Evolutionary conservation across 2,888 invertebrate species (phyloP), one percentile per base, ranked within the genome.

Genomic region (Cerastoderma edule): DNA sequence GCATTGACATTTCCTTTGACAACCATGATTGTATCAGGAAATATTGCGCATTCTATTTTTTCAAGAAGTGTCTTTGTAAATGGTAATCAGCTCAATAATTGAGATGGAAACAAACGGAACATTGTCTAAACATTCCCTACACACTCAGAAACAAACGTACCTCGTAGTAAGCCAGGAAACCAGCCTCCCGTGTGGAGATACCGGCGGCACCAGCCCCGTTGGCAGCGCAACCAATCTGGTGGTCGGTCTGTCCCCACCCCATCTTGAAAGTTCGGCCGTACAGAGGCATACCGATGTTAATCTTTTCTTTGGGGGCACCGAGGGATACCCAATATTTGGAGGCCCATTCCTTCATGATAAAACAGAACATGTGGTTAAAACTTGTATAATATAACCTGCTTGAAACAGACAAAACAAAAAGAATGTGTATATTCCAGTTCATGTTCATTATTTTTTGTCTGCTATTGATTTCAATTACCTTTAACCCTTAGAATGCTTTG

Each of bases 271-370:
- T 96, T 75, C 98, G 95, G 67, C 98, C 98, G 93, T 98, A 98
- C 16, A 98, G 97, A 19, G 97, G 97, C 96, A 98, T 97, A 60
- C 98, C 98, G 68, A 98, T 97, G 77, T 98, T 95, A 75, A 98
- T 94, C 92, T 98, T 98, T 4, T 69, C 50, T 89, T 97, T 97
- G 89, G 97, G 97, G 0, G 98, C 97, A 0, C 98, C 98, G 97
- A 89, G 97, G 30, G 60, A 46, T 22, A 88, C 78, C 83, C 85
- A 89, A 65, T 89, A 84, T 2, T 87, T 70, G 30, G 86, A 83
- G 13, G 85, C 87, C 87, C 87, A 90, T 50, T 88, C 87, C 91
- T 91, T n/a, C n/a, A n/a, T n/a, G n/a, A n/a, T n/a, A n/a, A n/a
- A n/a, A n/a, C n/a, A n/a, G n/a, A n/a, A n/a, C n/a, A n/a, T n/a